A percentile compares a stretch with the other conserved stretches of the same genome.
phyloP scores from a whole-genome alignment of 2,113 vertebrate species.

The Anguilla rostrata region DNA sequence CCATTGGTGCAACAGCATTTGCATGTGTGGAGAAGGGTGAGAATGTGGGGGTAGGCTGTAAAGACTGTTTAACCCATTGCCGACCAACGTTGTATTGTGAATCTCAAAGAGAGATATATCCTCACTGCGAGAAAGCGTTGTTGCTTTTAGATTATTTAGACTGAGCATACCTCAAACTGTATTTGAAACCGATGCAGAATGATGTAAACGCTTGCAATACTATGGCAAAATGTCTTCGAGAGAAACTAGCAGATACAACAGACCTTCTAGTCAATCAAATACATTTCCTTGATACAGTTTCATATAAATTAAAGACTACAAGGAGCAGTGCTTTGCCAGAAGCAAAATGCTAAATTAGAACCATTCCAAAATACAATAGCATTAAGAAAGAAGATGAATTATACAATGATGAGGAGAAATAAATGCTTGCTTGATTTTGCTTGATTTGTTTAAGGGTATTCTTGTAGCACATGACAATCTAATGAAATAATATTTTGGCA shows the following conservation, averaged over 20 bases:
- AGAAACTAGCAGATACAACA: not conserved
- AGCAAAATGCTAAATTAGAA: not conserved
- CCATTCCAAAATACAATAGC: not conserved
- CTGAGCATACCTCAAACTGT: not conserved
- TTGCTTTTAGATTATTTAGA: not conserved
- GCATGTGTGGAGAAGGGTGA: not conserved
- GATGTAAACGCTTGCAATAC: not conserved
- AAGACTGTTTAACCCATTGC: not conserved
- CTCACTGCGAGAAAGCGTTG: not conserved
- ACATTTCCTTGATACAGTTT: not conserved
- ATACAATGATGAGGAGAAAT: not conserved
- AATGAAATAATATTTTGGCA: not conserved
- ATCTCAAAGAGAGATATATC: not conserved
- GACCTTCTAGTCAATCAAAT: not conserved
- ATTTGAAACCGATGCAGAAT: not conserved
- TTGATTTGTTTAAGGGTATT: no score
- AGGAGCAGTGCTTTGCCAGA: not conserved
- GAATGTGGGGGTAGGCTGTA: not conserved
- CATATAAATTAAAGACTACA: not conserved
- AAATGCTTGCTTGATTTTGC: no score
- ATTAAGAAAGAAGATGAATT: not conserved
- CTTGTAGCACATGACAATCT: not conserved
- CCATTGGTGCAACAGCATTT: not conserved
- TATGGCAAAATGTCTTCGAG: not conserved
- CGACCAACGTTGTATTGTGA: not conserved